phyloP scores from a whole-genome alignment of 2,888 invertebrate species.

The Toxonevra muliebris region DNA sequence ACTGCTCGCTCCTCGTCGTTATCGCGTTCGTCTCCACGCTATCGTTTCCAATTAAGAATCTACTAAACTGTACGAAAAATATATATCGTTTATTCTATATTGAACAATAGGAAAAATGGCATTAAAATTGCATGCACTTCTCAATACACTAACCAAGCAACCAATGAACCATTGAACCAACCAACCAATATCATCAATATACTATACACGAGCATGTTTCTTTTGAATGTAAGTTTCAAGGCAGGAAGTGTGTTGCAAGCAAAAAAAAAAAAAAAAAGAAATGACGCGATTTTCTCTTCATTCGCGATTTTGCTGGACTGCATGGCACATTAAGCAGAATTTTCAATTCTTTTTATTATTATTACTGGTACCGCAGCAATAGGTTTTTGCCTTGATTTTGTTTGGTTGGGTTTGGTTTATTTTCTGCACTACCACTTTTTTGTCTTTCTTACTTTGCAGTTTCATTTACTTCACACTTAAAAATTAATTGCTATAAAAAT shows the following conservation, averaged over 20 bases:
- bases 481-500: constrained; percentile 1
- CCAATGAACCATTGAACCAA: too few relatives aligned
- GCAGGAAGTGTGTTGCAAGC: neutral
- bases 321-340: neutral
- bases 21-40: neutral
- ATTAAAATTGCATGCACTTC: constrained; percentile 13
- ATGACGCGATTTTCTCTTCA: neutral
- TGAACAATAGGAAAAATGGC: neutral
- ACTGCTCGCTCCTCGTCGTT: neutral
- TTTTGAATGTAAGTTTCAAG: too few relatives aligned
- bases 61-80: constrained; percentile 39
- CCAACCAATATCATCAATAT: too few relatives aligned
- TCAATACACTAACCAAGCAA: too few relatives aligned
- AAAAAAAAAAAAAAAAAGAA: neutral
- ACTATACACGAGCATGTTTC: too few relatives aligned
- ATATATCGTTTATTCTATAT: neutral
- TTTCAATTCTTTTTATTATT: neutral
- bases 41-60: constrained; percentile 45
- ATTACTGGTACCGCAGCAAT: neutral
- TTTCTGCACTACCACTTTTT: neutral
- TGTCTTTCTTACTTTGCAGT: neutral
- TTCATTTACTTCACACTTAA: constrained; percentile 4
- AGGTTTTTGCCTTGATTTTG: neutral
- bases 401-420: neutral
- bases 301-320: neutral